Percentiles rank a stretch among this genome's conserved stretches.
These are phyloP conservation scores for Pseudorhiza aurosa DNA, from an alignment of 30 jellyfish, hydroid and myxozoan genomes.

Conservation along the genomic window DNA sequence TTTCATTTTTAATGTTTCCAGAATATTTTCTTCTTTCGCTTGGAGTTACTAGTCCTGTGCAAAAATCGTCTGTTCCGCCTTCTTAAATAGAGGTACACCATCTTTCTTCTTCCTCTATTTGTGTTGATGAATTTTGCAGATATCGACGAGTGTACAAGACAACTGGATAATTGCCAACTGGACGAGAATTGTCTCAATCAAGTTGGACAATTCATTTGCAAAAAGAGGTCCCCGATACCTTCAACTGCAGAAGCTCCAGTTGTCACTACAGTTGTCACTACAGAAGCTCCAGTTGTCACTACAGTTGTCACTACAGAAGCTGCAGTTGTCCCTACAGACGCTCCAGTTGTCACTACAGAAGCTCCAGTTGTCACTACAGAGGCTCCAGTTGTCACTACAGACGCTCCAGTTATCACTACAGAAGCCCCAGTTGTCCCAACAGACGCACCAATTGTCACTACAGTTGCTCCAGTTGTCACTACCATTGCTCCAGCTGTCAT, in stretches of 20 bases:
- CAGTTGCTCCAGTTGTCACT: neutral
- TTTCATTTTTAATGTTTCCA: no score
- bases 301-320: neutral
- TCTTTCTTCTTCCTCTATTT: no score
- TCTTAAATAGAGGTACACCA: no score
- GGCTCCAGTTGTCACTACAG: neutral
- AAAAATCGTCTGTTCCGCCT: no score
- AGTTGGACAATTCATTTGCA: slow-evolving; percentile 30
- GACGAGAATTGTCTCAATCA: slow-evolving; percentile 10
- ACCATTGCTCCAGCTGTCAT: neutral
- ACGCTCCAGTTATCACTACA: slow-evolving; percentile 15
- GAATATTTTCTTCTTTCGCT: no score
- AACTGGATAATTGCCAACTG: slow-evolving; percentile 9
- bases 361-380: slow-evolving; percentile 11
- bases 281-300: slow-evolving; percentile 3
- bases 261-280: neutral
- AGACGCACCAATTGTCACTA: slow-evolving; percentile 3
- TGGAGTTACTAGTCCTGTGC: no score
- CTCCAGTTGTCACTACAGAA: neutral
- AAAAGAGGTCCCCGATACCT: slow-evolving; percentile 5
- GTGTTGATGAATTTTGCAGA: no score
- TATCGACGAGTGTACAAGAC: slow-evolving; percentile 59
- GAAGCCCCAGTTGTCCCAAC: slow-evolving; percentile 2
- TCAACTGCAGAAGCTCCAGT: neutral
- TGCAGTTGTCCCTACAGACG: neutral